A percentile compares a stretch with the other conserved stretches of the same genome.
Conservation (phyloP, 2,888 invertebrate genomes). For the Tetragonisca angustula region DNA sequence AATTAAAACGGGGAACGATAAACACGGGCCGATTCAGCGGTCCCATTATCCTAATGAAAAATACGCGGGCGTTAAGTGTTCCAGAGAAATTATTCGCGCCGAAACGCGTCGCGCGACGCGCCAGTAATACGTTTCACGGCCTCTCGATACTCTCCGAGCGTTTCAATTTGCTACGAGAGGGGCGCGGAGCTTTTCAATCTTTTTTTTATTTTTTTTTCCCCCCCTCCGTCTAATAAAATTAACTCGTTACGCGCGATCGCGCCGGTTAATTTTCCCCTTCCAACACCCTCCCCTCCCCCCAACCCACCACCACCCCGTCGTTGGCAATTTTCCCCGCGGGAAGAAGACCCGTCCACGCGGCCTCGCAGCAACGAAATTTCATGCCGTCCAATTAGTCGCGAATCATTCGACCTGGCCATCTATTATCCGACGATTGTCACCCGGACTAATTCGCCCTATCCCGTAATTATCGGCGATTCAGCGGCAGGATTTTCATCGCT, state of each 20-base stretch:
- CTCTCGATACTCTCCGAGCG: background rate
- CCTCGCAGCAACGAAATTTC: slow-evolving; percentile 64
- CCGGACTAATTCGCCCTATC: slow-evolving; percentile 74
- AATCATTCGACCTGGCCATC: slow-evolving; percentile 68
- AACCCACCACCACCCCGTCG: too few species aligned
- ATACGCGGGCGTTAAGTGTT: slow-evolving; percentile 6
- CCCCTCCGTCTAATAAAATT: slow-evolving; percentile 57
- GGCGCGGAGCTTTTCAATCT: slow-evolving; percentile 7
- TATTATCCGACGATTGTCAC: slow-evolving; percentile 75
- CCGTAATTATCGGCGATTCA: slow-evolving; percentile 66
- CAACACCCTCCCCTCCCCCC: too few species aligned
- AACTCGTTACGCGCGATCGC: slow-evolving; percentile 22
- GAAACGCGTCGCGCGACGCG: background rate
- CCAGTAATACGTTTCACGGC: background rate
- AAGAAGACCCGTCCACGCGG: slow-evolving; percentile 41
- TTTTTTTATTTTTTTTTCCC: background rate
- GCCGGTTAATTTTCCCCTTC: slow-evolving; percentile 31
- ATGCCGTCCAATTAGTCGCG: slow-evolving; percentile 72
- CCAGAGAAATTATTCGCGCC: background rate
- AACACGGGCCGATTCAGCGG: slow-evolving; percentile 17
- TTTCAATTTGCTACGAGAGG: slow-evolving; percentile 23
- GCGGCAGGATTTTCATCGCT: slow-evolving; percentile 46
- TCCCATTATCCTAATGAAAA: slow-evolving; percentile 34
- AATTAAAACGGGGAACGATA: slow-evolving; percentile 27
- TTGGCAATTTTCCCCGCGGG: slow-evolving; percentile 31